Conservation (phyloP, 1,140 invertebrate species). For the Eriosoma lanigerum region DNA sequence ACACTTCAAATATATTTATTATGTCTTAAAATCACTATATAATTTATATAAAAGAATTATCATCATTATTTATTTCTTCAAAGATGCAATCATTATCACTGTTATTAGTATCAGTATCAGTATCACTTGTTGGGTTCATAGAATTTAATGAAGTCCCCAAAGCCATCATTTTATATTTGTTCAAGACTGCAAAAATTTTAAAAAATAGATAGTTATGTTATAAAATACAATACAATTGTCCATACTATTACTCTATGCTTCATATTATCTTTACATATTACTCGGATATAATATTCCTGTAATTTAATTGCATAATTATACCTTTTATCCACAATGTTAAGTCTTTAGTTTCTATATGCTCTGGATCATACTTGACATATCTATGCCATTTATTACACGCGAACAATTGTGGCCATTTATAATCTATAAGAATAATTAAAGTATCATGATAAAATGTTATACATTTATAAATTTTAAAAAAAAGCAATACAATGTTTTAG, state of each 20-base stretch:
- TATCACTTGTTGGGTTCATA: not conserved
- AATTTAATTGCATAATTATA: not conserved
- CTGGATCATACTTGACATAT: conserved; percentile 21
- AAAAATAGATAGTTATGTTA: not conserved
- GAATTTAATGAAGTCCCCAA: not conserved
- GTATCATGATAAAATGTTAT: not conserved
- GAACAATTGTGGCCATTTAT: conserved; percentile 32
- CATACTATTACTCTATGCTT: not conserved
- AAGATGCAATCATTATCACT: not conserved
- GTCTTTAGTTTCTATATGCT: conserved; percentile 1
- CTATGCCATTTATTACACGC: not conserved
- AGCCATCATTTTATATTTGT: not conserved
- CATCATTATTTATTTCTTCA: no score
- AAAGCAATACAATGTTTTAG: not conserved
- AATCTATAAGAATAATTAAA: conserved; percentile 1
- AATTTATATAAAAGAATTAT: no score
- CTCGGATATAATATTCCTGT: not conserved
- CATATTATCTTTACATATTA: not conserved
- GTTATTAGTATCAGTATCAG: not conserved
- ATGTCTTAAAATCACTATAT: no score
- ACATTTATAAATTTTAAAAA: not conserved
- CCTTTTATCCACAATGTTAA: not conserved
- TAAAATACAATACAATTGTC: not conserved
- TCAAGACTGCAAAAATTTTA: not conserved
- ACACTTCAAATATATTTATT: no score